Evolutionary conservation across 2,113 vertebrate species (phyloP).

Genomic region (Procavia capensis): DNA sequence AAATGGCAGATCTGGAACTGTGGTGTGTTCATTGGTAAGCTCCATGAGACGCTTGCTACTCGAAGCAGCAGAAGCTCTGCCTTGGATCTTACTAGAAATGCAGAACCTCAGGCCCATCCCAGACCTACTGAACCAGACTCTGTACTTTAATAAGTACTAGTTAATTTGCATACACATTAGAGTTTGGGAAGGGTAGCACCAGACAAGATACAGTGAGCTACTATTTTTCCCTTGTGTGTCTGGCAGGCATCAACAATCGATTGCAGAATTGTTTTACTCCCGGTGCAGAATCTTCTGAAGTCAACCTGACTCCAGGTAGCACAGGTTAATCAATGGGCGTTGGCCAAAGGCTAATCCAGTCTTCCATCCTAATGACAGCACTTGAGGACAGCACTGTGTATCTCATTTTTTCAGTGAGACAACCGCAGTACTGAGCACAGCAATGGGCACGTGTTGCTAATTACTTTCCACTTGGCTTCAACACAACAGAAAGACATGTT

Average conservation of each 20-base stretch:
- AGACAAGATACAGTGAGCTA: too few species aligned
- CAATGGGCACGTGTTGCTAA: too few species aligned
- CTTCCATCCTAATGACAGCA: neutral
- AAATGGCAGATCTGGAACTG: neutral
- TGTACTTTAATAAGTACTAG: neutral
- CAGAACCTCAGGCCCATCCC: neutral
- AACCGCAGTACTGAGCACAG: neutral
- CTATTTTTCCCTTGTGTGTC: neutral
- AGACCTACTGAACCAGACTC: neutral
- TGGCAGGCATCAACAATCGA: constrained; percentile 24
- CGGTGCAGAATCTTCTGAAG: neutral
- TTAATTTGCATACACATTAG: neutral
- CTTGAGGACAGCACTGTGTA: neutral
- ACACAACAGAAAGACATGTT: neutral
- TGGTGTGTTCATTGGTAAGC: neutral
- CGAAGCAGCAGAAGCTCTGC: neutral
- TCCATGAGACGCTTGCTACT: neutral
- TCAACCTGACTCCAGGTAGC: neutral
- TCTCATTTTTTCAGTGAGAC: neutral
- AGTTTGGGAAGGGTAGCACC: fast-evolving
- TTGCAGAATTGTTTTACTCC: neutral
- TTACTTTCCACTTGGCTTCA: neutral
- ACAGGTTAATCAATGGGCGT: too few species aligned
- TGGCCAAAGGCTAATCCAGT: neutral
- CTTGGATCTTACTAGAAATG: neutral